Base-by-base conservation (phyloP, 1,140 invertebrate species). In the Carposina sasakii region DNA sequence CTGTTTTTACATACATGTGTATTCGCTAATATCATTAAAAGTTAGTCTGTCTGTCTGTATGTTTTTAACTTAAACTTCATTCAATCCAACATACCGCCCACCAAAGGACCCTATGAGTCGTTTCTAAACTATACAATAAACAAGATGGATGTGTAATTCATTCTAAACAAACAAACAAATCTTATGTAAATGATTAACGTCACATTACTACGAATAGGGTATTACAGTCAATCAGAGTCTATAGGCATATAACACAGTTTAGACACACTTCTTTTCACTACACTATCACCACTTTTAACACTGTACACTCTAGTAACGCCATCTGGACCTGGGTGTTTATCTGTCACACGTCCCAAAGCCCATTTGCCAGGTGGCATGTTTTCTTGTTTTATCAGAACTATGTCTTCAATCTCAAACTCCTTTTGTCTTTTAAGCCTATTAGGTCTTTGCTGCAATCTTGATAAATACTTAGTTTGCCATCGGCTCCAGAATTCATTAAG, bases 281-380 rank as follows among this genome's bases (percentile, higher is more conserved):
- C 16, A n/a, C 36, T 50, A 17, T 50, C 50, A 24, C 39, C 31
- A 21, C 60, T 75, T 54, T 67, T 63, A 0, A 82, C 31, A 20
- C 52, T 61, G 2, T 64, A 72, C 3, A 67, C 63, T 36, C 76
- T 30, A 0, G 76, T 65, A 13, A 71, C 16, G 1, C 64, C 63
- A 48, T 82, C 75, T 12, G 37, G 8, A 9, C 72, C 72, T 8
- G 61, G 62, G 40, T 62, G 53, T 22, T 66, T 55, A 28, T 67
- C 50, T 21, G 59, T 33, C 2, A 82, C 51, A 15, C 67, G 48
- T 10, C 57, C 76, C 10, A 81, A 19, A 1, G 33, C 31, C 76
- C 81, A 83, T 28, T 62, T 57, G 15, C 62, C 42, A 19, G 64
- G 63, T 30, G 69, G 64, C n/a, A 60, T 15, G 43, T 63, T 60